phyloP scores from a whole-genome alignment of 1,140 invertebrate species.

The Ceratoteleas bidentatus region DNA sequence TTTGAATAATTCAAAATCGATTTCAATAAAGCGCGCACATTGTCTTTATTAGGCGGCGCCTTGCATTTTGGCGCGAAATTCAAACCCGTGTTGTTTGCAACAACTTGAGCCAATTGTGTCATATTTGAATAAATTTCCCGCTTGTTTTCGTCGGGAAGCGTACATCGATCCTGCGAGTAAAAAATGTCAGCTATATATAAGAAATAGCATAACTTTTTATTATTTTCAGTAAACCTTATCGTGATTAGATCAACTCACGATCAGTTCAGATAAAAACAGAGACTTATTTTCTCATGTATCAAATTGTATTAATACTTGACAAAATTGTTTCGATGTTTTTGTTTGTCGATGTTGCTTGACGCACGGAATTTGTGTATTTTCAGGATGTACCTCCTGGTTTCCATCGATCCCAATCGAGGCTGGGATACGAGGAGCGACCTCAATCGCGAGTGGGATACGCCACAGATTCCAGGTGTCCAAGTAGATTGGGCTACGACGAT shows the following conservation, averaged over 20 bases:
- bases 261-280: neutral
- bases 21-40: neutral
- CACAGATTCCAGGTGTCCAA: constrained; percentile 78
- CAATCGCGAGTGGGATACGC: constrained; percentile 78
- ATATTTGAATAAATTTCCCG: no score
- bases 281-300: no score
- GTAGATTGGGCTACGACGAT: constrained; percentile 77
- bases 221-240: no score
- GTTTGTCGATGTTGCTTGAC: constrained; percentile 12
- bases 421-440: constrained; percentile 78
- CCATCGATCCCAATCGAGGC: constrained; percentile 77
- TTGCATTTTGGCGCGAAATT: neutral
- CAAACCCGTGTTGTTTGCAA: neutral
- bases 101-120: neutral
- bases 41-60: constrained; percentile 1
- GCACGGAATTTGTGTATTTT: constrained; percentile 36
- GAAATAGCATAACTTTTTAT: no score
- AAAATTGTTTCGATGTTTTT: neutral
- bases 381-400: constrained; percentile 75
- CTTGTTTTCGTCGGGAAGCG: no score
- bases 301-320: no score
- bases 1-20: constrained; percentile 27
- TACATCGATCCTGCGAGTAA: no score
- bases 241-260: no score
- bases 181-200: no score